Percentiles rank a stretch among this genome's conserved stretches.
Conservation (phyloP, 1,140 invertebrate species). For the Platorchestia sp. region DNA sequence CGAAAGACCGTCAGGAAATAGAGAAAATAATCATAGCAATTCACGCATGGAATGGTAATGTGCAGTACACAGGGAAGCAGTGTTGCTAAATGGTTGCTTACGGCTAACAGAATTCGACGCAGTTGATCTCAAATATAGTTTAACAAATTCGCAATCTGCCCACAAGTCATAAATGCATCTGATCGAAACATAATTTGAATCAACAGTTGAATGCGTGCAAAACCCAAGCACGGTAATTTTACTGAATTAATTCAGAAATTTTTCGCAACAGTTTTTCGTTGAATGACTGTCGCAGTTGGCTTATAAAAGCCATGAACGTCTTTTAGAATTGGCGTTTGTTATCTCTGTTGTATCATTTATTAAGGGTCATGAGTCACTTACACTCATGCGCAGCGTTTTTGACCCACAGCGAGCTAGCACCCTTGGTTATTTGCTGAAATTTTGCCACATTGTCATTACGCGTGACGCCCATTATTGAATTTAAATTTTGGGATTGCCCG, state of each 20-base stretch:
- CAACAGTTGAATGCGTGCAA: too few species aligned
- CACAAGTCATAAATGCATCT: not conserved
- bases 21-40: not conserved
- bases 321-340: not conserved
- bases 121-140: not conserved
- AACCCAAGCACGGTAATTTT: too few species aligned
- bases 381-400: too few species aligned
- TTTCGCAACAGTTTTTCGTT: not conserved
- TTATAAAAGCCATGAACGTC: not conserved
- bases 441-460: too few species aligned
- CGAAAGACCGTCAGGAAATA: conserved; percentile 6
- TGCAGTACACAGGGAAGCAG: not conserved
- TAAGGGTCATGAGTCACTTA: not conserved
- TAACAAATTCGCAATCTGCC: not conserved
- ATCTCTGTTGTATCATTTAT: not conserved
- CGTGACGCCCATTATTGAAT: too few species aligned
- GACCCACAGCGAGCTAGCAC: too few species aligned
- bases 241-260: too few species aligned
- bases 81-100: not conserved
- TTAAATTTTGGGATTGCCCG: too few species aligned
- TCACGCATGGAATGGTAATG: not conserved
- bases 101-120: not conserved
- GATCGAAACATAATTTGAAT: not conserved
- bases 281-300: not conserved
- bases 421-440: too few species aligned